Evolutionary conservation across 2,888 invertebrate species (phyloP).

Genomic region (Holacanthella duospinosa): DNA sequence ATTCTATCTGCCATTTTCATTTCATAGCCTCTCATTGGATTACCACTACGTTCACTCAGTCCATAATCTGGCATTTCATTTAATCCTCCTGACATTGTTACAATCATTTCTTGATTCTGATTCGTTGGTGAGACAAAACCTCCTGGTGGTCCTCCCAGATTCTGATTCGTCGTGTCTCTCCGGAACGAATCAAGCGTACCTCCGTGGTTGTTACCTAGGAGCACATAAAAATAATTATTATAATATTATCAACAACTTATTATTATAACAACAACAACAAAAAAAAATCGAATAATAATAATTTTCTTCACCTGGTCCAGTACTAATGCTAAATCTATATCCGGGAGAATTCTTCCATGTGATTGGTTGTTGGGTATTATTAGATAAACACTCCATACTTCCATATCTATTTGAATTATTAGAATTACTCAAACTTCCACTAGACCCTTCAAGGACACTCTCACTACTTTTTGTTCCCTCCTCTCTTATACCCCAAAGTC

Average conservation of each 20-base stretch:
- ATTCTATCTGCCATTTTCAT: conserved; percentile 42
- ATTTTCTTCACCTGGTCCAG: conserved; percentile 49
- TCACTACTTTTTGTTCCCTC: conserved; percentile 37
- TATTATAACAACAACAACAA: no score
- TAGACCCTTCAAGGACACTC: conserved; percentile 25
- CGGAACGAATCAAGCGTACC: neutral
- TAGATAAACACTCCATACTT: conserved; percentile 34
- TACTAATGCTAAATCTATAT: conserved; percentile 35
- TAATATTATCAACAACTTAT: no score
- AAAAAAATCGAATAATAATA: no score
- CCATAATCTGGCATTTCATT: neutral
- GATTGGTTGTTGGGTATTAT: neutral
- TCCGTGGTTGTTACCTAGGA: no score
- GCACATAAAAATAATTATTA: no score
- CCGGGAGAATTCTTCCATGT: conserved; percentile 32
- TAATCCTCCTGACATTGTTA: conserved; percentile 10
- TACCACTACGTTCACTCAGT: neutral
- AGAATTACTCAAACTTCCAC: conserved; percentile 1
- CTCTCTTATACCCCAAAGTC: conserved; percentile 28
- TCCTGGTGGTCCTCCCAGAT: neutral
- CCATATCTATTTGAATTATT: conserved; percentile 27
- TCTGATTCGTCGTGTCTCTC: neutral
- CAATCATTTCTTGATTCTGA: conserved; percentile 3
- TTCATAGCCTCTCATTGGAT: conserved; percentile 27
- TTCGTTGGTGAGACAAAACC: neutral